Conservation (phyloP, 2,113 vertebrate genomes). For the Anguilla rostrata region DNA sequence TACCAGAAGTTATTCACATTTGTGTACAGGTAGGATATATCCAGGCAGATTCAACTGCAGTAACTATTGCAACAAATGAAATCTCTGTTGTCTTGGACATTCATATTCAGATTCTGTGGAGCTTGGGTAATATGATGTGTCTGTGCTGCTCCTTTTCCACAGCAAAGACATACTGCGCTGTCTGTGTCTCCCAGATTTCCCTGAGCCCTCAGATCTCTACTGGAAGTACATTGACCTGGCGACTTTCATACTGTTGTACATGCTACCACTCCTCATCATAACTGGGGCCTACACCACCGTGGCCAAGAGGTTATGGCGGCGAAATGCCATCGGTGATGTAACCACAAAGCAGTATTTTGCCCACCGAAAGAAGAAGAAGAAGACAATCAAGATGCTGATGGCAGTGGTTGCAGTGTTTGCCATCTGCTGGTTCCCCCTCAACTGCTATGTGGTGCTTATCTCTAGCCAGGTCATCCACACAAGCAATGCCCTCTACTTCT, state of each 20-base stretch:
- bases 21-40: constrained; percentile 73
- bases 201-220: constrained; percentile 87
- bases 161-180: constrained; percentile 81
- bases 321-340: constrained; percentile 82
- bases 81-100: neutral
- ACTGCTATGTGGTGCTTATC: constrained; percentile 88
- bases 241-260: constrained; percentile 86
- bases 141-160: constrained; percentile 19
- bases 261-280: constrained; percentile 88
- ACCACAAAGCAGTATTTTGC: constrained; percentile 84
- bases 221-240: constrained; percentile 90
- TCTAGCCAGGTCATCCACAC: constrained; percentile 85
- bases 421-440: constrained; percentile 92
- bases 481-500: constrained; percentile 85
- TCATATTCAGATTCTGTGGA: neutral
- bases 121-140: neutral
- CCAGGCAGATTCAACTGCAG: neutral
- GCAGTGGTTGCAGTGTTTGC: constrained; percentile 88
- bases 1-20: constrained; percentile 91
- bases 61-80: neutral
- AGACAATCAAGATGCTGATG: constrained; percentile 90
- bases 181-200: constrained; percentile 87
- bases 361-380: constrained; percentile 79
- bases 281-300: constrained; percentile 80
- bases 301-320: constrained; percentile 85